Conservation (phyloP, 2,113 vertebrate genomes). For the Syngnathus scovelli region DNA sequence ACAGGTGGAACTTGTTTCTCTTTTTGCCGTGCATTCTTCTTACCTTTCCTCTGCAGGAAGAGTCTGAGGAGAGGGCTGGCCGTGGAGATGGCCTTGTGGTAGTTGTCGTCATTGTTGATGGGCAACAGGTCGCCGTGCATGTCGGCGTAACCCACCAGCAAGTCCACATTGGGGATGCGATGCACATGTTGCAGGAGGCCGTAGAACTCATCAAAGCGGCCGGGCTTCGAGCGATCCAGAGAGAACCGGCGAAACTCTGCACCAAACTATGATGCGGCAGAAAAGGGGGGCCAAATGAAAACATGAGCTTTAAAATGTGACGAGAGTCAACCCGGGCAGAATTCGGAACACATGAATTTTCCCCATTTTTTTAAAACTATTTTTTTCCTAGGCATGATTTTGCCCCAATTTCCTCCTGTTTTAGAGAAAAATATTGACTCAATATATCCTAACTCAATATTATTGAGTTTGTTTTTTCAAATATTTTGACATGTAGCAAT, state of each 20-base stretch:
- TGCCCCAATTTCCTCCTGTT: too few species aligned
- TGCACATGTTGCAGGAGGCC: slow-evolving; percentile 93
- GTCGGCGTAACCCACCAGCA: slow-evolving; percentile 92
- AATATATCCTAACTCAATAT: too few species aligned
- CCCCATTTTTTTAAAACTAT: too few species aligned
- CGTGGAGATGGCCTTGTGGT: slow-evolving; percentile 92
- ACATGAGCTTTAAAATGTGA: not conserved
- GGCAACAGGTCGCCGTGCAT: slow-evolving; percentile 93
- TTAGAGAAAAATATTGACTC: too few species aligned
- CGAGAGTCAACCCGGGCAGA: too few species aligned
- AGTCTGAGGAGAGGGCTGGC: slow-evolving; percentile 90
- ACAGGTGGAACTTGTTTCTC: slow-evolving; percentile 8
- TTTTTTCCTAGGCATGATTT: too few species aligned
- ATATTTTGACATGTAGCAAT: too few species aligned
- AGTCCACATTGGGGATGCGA: slow-evolving; percentile 90
- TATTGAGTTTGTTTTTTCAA: too few species aligned
- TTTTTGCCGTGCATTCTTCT: slow-evolving; percentile 32
- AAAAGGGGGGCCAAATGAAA: not conserved
- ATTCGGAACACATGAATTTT: too few species aligned
- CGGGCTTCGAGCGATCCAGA: slow-evolving; percentile 91
- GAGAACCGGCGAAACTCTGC: slow-evolving; percentile 97
- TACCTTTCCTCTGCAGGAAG: slow-evolving; percentile 97
- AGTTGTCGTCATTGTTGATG: slow-evolving; percentile 98
- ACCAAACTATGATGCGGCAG: slow-evolving; percentile 79
- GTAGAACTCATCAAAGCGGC: slow-evolving; percentile 96